phyloP scores from a whole-genome alignment of 2,888 invertebrate species.

The Phymatocera aterrima region DNA sequence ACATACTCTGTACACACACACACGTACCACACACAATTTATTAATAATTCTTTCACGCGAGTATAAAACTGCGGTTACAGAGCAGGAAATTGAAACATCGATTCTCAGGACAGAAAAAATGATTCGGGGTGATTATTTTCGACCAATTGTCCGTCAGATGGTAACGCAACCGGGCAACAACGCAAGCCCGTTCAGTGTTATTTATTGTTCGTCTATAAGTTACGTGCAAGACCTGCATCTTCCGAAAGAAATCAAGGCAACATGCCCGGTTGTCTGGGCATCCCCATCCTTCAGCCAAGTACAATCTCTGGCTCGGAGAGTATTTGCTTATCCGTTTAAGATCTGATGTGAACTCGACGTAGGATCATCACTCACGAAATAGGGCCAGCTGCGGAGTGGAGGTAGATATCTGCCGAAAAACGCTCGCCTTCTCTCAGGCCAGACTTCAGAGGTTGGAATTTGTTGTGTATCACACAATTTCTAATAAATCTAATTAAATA shows the following conservation, averaged over 20 bases:
- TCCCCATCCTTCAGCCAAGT: background rate
- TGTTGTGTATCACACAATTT: too few species aligned
- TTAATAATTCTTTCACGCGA: too few species aligned
- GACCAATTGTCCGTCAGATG: background rate
- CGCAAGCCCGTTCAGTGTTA: background rate
- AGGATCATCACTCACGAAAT: conserved; percentile 32
- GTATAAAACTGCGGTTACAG: too few species aligned
- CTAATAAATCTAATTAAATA: too few species aligned
- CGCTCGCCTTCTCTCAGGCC: background rate
- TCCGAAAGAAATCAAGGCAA: conserved; percentile 15
- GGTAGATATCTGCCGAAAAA: conserved; percentile 25
- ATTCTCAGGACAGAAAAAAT: background rate
- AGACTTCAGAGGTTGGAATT: conserved; percentile 21
- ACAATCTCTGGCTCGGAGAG: conserved; percentile 12
- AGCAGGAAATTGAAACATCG: too few species aligned
- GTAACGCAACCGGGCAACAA: background rate
- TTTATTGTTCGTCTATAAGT: conserved; percentile 3
- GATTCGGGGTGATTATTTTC: background rate
- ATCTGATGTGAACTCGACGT: conserved; percentile 34
- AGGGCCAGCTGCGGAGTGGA: too few species aligned
- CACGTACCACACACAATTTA: too few species aligned
- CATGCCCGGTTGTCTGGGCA: background rate
- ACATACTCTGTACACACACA: too few species aligned
- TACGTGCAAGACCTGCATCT: conserved; percentile 1
- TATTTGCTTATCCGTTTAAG: conserved; percentile 38